Base-by-base conservation (phyloP, 2,888 invertebrate genomes). In the Chrysolina americana region DNA sequence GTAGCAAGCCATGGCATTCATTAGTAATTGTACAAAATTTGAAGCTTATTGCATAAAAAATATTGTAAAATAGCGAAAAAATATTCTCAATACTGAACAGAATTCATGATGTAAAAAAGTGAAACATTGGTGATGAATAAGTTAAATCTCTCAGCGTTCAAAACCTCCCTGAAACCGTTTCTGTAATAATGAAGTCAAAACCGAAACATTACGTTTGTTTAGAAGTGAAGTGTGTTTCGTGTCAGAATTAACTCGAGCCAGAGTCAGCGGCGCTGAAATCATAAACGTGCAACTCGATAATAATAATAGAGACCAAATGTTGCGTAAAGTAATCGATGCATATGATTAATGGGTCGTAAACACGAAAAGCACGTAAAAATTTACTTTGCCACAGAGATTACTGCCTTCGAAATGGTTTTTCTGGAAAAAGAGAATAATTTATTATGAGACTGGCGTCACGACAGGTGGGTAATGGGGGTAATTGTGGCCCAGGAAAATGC, bases 191-290 rank as follows among this genome's bases (percentile, higher is more conserved):
- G 15, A n/a, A 47, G 47, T 47, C 9, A n/a, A 64, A 72, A 66
- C 71, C n/a, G 64, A 75, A 75, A 73, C 75, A 77, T 71, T 68
- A 36, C 75, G 21, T 47, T 50, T 75, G 71, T 77, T 75, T 75
- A 75, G 28, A 63, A 50, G 48, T 56, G 65, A 68, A 73, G 71
- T 68, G 75, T 77, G 77, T 68, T 77, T 56, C 71, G 62, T 75
- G 75, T 77, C 77, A 75, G 73, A 77, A 71, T 21, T 10, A 68
- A 68, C 70, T 74, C 66, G 66, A 71, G 48, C 48, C 48, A 17
- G 10, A 17, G 48, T 48, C 48, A n/a, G 71, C 56, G 10, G 71
- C 56, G 56, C 64, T 53, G 10, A 53, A 53, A 56, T 56, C 56
- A 56, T 56, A 56, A 56, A 56, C 56, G 56, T 23, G 56, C 4